phyloP scores from a whole-genome alignment of 2,888 invertebrate species.

The Galeopsomyia nigrocyanea region DNA sequence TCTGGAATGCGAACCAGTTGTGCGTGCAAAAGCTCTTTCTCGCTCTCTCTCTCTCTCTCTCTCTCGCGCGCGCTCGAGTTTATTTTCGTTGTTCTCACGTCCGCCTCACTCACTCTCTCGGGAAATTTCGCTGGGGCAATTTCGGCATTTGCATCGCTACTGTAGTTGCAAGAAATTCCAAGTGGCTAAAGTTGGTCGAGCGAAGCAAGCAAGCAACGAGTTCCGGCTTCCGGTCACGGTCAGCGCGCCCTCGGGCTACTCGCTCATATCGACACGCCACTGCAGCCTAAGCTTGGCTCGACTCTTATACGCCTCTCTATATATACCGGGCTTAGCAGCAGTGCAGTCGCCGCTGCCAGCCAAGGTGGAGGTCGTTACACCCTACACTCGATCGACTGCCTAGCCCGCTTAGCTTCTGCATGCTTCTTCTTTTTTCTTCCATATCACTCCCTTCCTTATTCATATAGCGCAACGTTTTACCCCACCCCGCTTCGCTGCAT shows the following conservation, averaged over 20 bases:
- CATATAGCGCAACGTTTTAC: too few relatives aligned
- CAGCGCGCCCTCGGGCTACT: constrained; percentile 41
- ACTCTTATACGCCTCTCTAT: too few relatives aligned
- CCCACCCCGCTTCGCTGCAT: too few relatives aligned
- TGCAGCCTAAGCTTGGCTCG: neutral
- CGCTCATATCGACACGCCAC: constrained; percentile 50
- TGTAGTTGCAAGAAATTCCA: constrained; percentile 5
- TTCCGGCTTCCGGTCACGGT: constrained; percentile 52
- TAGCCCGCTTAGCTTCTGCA: neutral
- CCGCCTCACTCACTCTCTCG: constrained; percentile 12
- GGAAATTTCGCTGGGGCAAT: constrained; percentile 28
- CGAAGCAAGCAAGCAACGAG: constrained; percentile 19
- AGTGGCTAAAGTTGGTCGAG: neutral
- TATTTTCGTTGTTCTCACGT: constrained; percentile 47
- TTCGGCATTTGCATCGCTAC: too few relatives aligned
- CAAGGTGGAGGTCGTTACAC: constrained; percentile 58
- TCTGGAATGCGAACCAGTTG: constrained; percentile 58
- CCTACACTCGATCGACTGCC: constrained; percentile 43
- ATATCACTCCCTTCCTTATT: constrained; percentile 13
- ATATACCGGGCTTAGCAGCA: too few relatives aligned
- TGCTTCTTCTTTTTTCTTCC: constrained; percentile 11
- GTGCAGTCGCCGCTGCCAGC: constrained; percentile 12
- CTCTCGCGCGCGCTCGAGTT: constrained; percentile 3
- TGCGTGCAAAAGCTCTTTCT: constrained; percentile 30
- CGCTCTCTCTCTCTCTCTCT: neutral